A percentile compares a stretch with the other conserved stretches of the same genome.
Evolutionary conservation across 92 coral and sea anemone species (phyloP).

Genomic region (Virgularia gustaviana): DNA sequence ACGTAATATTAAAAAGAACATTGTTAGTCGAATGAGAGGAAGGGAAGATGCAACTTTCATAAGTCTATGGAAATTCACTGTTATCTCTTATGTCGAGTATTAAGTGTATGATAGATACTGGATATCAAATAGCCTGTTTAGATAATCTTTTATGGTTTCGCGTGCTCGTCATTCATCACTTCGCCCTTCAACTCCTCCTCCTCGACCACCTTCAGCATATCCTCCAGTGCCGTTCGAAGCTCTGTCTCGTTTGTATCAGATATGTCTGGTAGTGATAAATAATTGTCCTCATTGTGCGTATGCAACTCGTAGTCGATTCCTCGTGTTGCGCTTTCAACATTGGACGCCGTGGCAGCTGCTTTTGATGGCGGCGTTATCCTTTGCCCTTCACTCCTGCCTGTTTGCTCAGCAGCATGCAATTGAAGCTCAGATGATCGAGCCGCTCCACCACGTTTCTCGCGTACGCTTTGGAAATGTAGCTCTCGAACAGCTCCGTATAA

Average conservation of each 20-base stretch:
- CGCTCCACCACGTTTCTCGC: constrained; percentile 66
- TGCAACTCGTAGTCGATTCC: constrained; percentile 34
- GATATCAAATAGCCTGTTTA: no score
- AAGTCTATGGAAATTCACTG: no score
- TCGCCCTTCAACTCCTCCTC: constrained; percentile 26
- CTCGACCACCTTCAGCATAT: constrained; percentile 35
- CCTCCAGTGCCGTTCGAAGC: constrained; percentile 33
- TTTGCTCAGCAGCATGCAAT: background rate
- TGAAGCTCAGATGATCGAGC: constrained; percentile 9
- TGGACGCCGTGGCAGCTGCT: background rate
- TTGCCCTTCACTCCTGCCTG: background rate
- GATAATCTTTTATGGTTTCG: background rate
- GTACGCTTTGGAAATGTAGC: constrained; percentile 77
- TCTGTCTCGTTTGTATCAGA: constrained; percentile 28
- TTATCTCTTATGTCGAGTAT: no score
- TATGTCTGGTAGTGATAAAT: constrained; percentile 32
- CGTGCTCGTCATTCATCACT: background rate
- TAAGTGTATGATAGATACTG: no score
- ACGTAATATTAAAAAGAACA: no score
- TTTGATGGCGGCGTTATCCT: background rate
- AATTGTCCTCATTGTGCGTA: constrained; percentile 18
- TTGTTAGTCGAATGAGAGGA: no score
- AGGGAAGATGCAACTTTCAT: no score
- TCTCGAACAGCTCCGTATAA: constrained; percentile 86
- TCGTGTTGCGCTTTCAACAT: background rate